Percentiles rank a stretch among this genome's conserved stretches.
These are phyloP conservation scores for Eonycteris spelaea DNA, from an alignment of 2,113 vertebrate species.

Conservation along the genomic window DNA sequence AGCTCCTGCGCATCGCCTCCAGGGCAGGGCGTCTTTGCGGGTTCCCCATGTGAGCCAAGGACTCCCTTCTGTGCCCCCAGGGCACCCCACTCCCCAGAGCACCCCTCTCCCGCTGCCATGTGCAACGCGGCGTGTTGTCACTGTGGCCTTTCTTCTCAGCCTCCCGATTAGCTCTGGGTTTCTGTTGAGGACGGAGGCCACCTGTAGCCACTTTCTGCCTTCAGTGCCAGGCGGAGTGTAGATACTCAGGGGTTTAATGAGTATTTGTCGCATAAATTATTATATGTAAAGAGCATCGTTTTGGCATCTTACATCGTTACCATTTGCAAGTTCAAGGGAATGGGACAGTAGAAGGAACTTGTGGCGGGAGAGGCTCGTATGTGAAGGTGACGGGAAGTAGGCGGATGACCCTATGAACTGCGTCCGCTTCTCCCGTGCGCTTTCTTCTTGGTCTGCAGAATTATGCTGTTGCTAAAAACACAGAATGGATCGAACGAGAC, in stretches of 20 bases:
- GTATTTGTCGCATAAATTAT: not conserved
- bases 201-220: not conserved
- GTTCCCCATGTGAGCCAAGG: not conserved
- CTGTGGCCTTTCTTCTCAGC: not conserved
- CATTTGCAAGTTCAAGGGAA: not conserved
- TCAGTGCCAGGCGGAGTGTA: not conserved
- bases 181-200: not conserved
- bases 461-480: too few relatives aligned
- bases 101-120: rapidly evolving
- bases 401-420: too few relatives aligned
- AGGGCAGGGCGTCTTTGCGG: not conserved
- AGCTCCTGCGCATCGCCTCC: not conserved
- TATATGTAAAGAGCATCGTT: not conserved
- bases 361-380: too few relatives aligned
- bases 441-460: too few relatives aligned
- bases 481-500: too few relatives aligned
- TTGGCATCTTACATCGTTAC: not conserved
- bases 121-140: not conserved
- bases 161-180: not conserved
- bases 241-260: not conserved
- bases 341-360: too few relatives aligned
- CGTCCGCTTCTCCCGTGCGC: too few relatives aligned
- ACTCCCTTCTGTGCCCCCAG: rapidly evolving
- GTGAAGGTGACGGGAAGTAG: too few relatives aligned
- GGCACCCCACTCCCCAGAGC: rapidly evolving